Evolutionary conservation across 1,140 invertebrate species (phyloP).

Genomic region (Heliconius eleuchia): DNA sequence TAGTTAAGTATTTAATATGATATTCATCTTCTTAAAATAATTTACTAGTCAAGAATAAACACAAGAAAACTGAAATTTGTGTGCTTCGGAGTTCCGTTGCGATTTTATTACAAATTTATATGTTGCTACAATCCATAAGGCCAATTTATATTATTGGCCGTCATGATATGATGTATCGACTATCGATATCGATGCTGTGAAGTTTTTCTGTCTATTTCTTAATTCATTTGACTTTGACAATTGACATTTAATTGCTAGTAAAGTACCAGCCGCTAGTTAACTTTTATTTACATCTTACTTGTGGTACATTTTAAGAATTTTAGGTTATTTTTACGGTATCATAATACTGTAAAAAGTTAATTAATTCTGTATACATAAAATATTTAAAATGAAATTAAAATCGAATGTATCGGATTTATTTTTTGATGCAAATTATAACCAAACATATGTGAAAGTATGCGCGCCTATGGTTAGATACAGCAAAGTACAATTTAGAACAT

Average conservation of each 20-base stretch:
- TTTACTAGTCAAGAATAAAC: too few relatives aligned
- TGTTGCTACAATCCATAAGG: too few relatives aligned
- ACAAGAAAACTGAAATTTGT: too few relatives aligned
- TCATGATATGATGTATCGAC: too few relatives aligned
- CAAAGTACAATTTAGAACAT: slow-evolving; percentile 92
- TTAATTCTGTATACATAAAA: background rate
- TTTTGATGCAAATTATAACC: slow-evolving; percentile 68
- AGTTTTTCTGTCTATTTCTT: too few relatives aligned
- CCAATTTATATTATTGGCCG: too few relatives aligned
- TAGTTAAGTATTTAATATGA: too few relatives aligned
- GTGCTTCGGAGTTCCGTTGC: too few relatives aligned
- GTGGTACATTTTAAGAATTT: background rate
- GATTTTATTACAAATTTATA: too few relatives aligned
- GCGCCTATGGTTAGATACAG: slow-evolving; percentile 98
- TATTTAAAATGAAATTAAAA: slow-evolving; percentile 54
- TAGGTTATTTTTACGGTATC: background rate
- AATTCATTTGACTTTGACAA: slow-evolving; percentile 5
- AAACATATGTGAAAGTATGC: slow-evolving; percentile 89
- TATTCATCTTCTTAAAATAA: too few relatives aligned
- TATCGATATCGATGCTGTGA: too few relatives aligned
- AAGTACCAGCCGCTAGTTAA: background rate
- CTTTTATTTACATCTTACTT: background rate
- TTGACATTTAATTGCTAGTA: background rate
- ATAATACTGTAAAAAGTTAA: background rate
- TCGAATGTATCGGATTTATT: slow-evolving; percentile 85